phyloP scores from a whole-genome alignment of 2,888 invertebrate genomes.

The Gymnosoma rotundatum region DNA sequence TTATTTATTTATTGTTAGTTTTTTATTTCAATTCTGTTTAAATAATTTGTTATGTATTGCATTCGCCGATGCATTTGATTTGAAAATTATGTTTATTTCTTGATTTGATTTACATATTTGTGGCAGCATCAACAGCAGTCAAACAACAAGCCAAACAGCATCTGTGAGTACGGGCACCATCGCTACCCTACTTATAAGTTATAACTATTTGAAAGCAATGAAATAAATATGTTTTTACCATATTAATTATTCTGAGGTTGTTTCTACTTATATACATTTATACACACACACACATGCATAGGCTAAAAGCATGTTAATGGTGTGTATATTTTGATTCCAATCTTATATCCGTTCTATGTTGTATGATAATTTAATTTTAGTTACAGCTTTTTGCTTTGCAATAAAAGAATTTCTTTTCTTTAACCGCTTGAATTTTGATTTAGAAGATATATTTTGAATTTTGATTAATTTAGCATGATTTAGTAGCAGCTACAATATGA shows the following conservation, averaged over 20 bases:
- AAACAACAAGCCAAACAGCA: not conserved
- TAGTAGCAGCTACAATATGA: slow-evolving; percentile 25
- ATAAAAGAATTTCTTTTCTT: slow-evolving; percentile 31
- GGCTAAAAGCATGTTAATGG: slow-evolving; percentile 51
- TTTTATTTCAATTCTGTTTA: slow-evolving; percentile 61
- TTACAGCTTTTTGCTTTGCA: slow-evolving; percentile 11
- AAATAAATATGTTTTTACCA: slow-evolving; percentile 60
- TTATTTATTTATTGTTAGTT: slow-evolving; percentile 47
- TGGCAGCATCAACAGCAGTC: slow-evolving; percentile 23
- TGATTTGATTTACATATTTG: slow-evolving; percentile 64
- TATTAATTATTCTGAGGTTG: slow-evolving; percentile 49
- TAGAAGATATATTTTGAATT: slow-evolving; percentile 55
- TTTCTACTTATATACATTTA: not conserved
- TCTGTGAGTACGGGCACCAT: not conserved
- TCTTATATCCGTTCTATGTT: slow-evolving; percentile 67
- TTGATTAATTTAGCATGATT: slow-evolving; percentile 61
- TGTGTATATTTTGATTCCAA: slow-evolving; percentile 65
- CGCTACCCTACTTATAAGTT: not conserved
- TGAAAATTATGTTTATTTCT: slow-evolving; percentile 65
- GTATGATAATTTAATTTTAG: slow-evolving; percentile 49
- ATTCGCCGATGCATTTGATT: slow-evolving; percentile 67
- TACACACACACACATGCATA: no score
- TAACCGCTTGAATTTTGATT: slow-evolving; percentile 60
- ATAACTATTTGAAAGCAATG: slow-evolving; percentile 19
- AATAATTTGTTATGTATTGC: slow-evolving; percentile 69